Percentiles rank a stretch among this genome's conserved stretches.
Evolutionary conservation across 2,888 invertebrate genomes (phyloP).

Genomic region (Falcaria lacertinaria): DNA sequence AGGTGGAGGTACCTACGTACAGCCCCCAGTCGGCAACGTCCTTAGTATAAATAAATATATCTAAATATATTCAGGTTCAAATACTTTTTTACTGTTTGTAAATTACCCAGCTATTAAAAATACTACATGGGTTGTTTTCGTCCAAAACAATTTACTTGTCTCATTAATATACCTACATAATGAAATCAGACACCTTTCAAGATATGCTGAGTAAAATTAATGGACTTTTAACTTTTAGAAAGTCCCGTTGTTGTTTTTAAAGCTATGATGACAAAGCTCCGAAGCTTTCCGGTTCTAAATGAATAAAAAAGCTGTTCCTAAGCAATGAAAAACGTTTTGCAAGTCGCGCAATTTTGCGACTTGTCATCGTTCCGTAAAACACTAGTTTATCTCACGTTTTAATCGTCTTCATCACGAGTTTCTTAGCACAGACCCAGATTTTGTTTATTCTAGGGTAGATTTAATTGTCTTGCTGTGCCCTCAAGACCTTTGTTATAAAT

Average conservation of each 20-base stretch:
- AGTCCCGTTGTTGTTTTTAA: not conserved
- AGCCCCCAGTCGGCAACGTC: too few relatives aligned
- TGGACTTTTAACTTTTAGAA: not conserved
- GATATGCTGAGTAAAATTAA: not conserved
- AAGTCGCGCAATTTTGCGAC: not conserved
- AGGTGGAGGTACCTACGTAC: too few relatives aligned
- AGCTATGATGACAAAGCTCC: not conserved
- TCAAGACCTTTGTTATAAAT: too few relatives aligned
- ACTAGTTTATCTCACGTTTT: not conserved
- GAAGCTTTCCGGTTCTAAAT: not conserved
- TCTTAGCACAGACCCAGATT: not conserved
- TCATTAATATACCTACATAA: not conserved
- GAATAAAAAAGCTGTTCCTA: not conserved
- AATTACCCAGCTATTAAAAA: not conserved
- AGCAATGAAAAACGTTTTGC: not conserved
- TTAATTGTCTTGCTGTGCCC: too few relatives aligned
- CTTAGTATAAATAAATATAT: too few relatives aligned
- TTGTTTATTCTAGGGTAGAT: not conserved
- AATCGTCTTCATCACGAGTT: not conserved
- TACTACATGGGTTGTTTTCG: too few relatives aligned
- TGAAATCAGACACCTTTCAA: not conserved
- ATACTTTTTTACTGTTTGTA: too few relatives aligned
- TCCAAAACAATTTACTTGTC: too few relatives aligned
- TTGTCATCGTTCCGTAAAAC: not conserved
- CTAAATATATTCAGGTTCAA: too few relatives aligned